Evolutionary conservation across 2,113 vertebrate species (phyloP), one percentile per base, ranked within the genome.

Genomic region (Dromas ardeola): DNA sequence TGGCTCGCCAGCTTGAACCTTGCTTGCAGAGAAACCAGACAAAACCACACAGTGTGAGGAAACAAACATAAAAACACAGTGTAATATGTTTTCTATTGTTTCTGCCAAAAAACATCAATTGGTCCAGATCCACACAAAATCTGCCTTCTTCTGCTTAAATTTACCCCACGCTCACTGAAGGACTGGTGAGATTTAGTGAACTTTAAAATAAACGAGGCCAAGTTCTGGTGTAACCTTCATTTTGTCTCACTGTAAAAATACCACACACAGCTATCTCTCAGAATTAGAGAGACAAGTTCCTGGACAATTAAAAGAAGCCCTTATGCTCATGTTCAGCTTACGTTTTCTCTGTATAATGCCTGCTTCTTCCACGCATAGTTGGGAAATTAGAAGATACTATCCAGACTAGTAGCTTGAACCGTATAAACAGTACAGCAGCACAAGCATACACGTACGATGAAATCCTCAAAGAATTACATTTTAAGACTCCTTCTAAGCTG

Each of bases 41-140:
- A 96, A 97, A 97, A 96, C 93, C 95, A 96, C 96, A 95, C 95
- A 95, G 96, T 96, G 93, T 94, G 96, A 96, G 95, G 93, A 96
- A 94, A 94, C 92, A 97, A 97, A 97, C 90, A 96, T 85, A 94
- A 96, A 97, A 96, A 94, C 93, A 95, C 81, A 90, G 70, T 30
- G 66, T 91, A 96, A 93, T 89, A 76, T 95, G 84, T 94, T 96
- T 96, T 93, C 95, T 96, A 90, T 96, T 95, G 93, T 94, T 96
- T 94, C 89, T 97, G 95, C 96, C 95, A 96, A 95, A 96, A 92
- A 95, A 85, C 94, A 92, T 95, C 95, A 93, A 36, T 73, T 95
- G 97, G 91, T 93, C 84, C 81, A 55, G 81, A 91, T 94, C 89
- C 93, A 77, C 85, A 83, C 47, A 93, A 97, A 95, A 86, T 93